Base-by-base conservation (phyloP, 2,888 invertebrate genomes). In the Altica lythri region DNA sequence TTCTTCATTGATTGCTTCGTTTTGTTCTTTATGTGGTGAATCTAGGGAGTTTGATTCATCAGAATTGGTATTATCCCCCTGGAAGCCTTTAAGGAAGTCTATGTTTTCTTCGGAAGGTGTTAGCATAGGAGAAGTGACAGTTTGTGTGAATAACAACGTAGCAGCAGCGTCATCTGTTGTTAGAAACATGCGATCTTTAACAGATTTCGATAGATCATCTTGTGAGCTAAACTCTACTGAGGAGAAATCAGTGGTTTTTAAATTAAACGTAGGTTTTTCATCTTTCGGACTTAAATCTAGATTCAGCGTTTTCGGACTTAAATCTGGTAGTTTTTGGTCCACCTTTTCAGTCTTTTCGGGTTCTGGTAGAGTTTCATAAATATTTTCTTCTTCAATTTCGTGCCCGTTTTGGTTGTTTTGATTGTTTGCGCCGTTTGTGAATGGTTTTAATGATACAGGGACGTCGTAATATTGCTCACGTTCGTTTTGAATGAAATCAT, bases 21-120 rank as follows among this genome's bases (percentile, higher is more conserved):
- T 50, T 32, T 60, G 59, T 48, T 53, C 57, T 43, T 62, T 62
- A 48, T 65, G 62, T n/a, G 64, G 63, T 9, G 67, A 48, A 9
- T 56, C 61, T 12, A 61, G 64, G 32, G 61, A 61, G 45, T 61
- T 53, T 6, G 62, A 60, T 5, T 56, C 53, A 12, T 65, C 65
- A 8, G 66, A 62, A 32, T 65, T 52, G n/a, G 61, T 62, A 16
- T 55, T 63, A 38, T 72, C 70, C 29, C 68, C 60, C 54, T 71
- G 68, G 58, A 77, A 74, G 25, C 73, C 76, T 63, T 77, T 75
- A 42, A 77, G 64, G 62, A 77, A 77, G 65, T 77, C 77, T 19
- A 77, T 75, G 57, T 74, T 75, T 59, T 77, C 77, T 54, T 77
- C 77, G 13, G 74, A 74, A 5, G 77, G 77, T 12, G 77, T 77